Percentiles rank a stretch among this genome's conserved stretches.
Conservation (phyloP, 92 coral and sea anemone species). For the Isaurus tuberculatus region DNA sequence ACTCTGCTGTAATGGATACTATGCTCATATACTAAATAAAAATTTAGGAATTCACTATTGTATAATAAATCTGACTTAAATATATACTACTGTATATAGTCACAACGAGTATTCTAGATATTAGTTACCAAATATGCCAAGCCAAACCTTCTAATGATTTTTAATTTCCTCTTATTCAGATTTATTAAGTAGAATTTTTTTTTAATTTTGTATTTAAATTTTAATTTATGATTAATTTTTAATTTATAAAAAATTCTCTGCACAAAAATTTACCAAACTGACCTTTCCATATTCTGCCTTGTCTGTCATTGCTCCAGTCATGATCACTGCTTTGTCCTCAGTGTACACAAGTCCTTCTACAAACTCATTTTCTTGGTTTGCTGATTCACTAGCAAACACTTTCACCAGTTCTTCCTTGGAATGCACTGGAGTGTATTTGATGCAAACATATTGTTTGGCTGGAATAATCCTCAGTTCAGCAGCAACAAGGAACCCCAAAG, state of each 20-base stretch:
- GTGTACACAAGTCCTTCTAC: conserved; percentile 70
- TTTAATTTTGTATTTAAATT: no score
- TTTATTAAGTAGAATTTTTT: no score
- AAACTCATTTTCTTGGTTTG: conserved; percentile 57
- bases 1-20: no score
- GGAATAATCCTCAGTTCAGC: conserved; percentile 67
- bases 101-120: no score
- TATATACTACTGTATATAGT: no score
- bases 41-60: no score
- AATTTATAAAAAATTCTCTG: background rate
- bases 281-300: conserved; percentile 55
- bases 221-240: background rate
- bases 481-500: conserved; percentile 73
- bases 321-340: conserved; percentile 63
- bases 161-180: no score
- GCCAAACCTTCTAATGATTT: no score
- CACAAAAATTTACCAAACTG: background rate
- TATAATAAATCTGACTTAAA: no score
- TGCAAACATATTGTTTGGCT: conserved; percentile 59
- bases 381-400: conserved; percentile 48
- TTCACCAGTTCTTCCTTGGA: conserved; percentile 45
- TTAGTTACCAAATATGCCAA: no score
- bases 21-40: no score
- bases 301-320: conserved; percentile 63
- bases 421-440: conserved; percentile 58